Percentiles rank a stretch among this genome's conserved stretches.
These are phyloP conservation scores for Drosophila sturtevanti DNA, from an alignment of 1,140 invertebrate species.

Conservation along the genomic window DNA sequence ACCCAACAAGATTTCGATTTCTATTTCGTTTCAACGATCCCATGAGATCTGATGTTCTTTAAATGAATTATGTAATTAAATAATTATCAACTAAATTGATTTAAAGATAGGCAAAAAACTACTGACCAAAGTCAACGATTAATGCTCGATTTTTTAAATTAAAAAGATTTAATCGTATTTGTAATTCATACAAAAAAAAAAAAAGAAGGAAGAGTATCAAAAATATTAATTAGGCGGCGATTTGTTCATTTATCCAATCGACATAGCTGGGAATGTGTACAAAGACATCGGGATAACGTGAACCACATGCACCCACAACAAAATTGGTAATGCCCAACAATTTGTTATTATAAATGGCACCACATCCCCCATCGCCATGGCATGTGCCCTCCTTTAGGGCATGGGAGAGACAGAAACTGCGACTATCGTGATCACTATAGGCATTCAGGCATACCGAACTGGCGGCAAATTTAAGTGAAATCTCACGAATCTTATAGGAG, in stretches of 20 bases:
- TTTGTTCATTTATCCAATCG: conserved; percentile 59
- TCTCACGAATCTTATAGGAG: conserved; percentile 60
- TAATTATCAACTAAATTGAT: too few relatives aligned
- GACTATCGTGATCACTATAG: conserved; percentile 37
- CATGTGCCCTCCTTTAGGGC: conserved; percentile 69
- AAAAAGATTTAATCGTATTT: background rate
- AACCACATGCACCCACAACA: conserved; percentile 73
- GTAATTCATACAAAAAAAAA: background rate
- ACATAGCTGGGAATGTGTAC: conserved; percentile 46
- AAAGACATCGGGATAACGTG: conserved; percentile 75
- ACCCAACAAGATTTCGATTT: too few relatives aligned
- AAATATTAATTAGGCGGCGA: background rate
- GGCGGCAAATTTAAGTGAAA: conserved; percentile 37
- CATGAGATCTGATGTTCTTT: too few relatives aligned
- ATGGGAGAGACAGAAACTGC: conserved; percentile 64
- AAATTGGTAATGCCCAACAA: conserved; percentile 66
- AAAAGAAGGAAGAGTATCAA: too few relatives aligned
- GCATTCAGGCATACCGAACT: conserved; percentile 55
- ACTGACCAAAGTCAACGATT: too few relatives aligned
- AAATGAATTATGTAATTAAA: too few relatives aligned
- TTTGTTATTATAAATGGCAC: conserved; percentile 53
- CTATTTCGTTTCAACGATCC: too few relatives aligned
- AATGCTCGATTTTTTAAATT: too few relatives aligned
- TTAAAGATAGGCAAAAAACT: too few relatives aligned
- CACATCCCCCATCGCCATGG: conserved; percentile 70